Conservation (phyloP, 2,113 vertebrate species). For the Chlamydotis undulata region DNA sequence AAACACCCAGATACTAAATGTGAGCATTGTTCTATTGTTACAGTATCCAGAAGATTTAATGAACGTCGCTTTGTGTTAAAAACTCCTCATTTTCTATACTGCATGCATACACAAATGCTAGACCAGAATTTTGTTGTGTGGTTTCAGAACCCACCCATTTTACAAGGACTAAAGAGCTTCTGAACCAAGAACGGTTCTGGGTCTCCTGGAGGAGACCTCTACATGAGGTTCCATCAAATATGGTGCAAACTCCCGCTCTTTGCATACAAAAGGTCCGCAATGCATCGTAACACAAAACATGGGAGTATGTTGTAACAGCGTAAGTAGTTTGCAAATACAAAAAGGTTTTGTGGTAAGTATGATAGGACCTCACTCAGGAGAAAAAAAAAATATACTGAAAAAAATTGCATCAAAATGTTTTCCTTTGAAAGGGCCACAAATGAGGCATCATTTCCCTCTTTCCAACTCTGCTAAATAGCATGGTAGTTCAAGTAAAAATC, state of each 20-base stretch:
- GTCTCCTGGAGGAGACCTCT: background rate
- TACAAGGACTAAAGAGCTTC: background rate
- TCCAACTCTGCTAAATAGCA: background rate
- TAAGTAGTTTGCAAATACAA: background rate
- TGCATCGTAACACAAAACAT: accelerated
- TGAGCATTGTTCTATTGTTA: background rate
- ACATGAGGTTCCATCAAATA: accelerated
- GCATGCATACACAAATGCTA: background rate
- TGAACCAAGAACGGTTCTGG: background rate
- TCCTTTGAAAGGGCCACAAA: background rate
- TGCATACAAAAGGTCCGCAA: background rate
- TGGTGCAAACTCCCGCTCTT: background rate
- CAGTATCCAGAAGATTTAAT: background rate
- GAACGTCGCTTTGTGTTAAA: background rate
- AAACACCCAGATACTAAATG: background rate
- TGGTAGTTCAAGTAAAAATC: background rate
- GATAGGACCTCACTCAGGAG: background rate
- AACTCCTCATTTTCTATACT: background rate
- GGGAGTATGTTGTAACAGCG: background rate
- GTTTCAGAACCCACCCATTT: background rate
- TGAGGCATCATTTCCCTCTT: background rate
- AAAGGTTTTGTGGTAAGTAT: background rate
- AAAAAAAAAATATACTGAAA: background rate
- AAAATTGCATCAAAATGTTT: background rate
- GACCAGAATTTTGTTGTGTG: background rate